Evolutionary conservation across 2,888 invertebrate species (phyloP).

Genomic region (Euzetes globulus): DNA sequence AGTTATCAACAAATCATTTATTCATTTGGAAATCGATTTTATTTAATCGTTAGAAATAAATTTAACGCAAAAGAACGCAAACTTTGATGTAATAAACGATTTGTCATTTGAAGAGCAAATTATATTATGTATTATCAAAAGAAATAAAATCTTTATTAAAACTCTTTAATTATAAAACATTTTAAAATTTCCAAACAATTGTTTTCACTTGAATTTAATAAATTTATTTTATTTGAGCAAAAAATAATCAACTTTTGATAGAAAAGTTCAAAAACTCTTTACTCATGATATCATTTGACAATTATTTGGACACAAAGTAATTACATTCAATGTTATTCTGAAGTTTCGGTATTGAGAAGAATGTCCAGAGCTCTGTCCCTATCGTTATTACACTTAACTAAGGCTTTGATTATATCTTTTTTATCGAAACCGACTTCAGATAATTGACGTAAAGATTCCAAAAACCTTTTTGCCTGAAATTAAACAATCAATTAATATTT

Average conservation of each 20-base stretch:
- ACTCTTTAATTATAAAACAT: constrained; percentile 5
- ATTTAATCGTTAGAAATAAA: constrained; percentile 24
- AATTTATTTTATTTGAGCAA: constrained; percentile 27
- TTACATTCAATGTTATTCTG: neutral
- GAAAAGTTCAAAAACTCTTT: neutral
- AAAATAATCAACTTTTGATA: constrained; percentile 3
- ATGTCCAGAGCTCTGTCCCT: constrained; percentile 72
- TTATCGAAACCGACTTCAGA: constrained; percentile 76
- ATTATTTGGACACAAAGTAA: neutral
- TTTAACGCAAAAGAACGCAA: constrained; percentile 11
- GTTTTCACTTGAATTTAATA: constrained; percentile 9
- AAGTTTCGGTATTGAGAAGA: constrained; percentile 33
- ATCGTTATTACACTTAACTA: constrained; percentile 69
- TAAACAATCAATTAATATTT: constrained; percentile 11
- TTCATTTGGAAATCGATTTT: constrained; percentile 10
- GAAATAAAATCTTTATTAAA: neutral
- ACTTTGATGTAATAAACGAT: constrained; percentile 16
- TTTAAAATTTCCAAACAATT: neutral
- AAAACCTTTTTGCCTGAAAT: constrained; percentile 47
- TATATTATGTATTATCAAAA: constrained; percentile 27
- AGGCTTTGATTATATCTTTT: constrained; percentile 62
- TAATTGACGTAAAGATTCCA: constrained; percentile 59
- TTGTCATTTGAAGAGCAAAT: constrained; percentile 30
- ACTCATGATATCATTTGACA: neutral
- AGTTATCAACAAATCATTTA: constrained; percentile 2